Base-by-base conservation (phyloP, 1,140 invertebrate species). In the Leptopilina clavipes region DNA sequence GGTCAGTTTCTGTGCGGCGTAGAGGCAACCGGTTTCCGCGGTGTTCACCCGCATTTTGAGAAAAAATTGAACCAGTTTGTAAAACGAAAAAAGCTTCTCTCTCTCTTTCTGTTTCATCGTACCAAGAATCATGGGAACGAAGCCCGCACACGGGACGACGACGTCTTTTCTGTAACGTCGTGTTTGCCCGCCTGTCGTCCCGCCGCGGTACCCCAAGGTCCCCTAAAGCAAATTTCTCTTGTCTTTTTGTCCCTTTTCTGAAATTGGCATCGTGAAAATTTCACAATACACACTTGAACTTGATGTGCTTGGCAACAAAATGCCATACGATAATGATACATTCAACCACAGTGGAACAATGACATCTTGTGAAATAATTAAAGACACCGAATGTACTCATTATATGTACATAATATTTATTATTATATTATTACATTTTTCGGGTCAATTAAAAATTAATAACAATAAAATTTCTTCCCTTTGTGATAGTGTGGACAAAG, bases 41-140 rank as follows among this genome's bases (percentile, higher is more conserved):
- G 83, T 86, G 85, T 89, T 89, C 86, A 88, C 87, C 86, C 88
- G 89, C 88, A 89, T 90, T 90, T 89, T 86, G 84, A 88, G 86
- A 90, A 90, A 90, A 90, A 90, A 89, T 90, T 89, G 89, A 90
- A 90, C 89, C 89, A 90, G 89, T 90, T 90, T 90, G 86, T 88
- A 89, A 88, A 89, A 89, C 86, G 86, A 90, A 90, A 89, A 90
- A 90, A 90, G 85, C 85, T 85, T 59, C 72, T 43, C 40, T 44
- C 70, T 37, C 71, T 48, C 56, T 73, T 77, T 77, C 76, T 56
- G 71, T 71, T n/a, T 72, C 37, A 56, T 25, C 45, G 76, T 71
- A 77, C 73, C 72, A 70, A 71, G 52, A 78, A 76, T 84, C 86
- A 83, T 87, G 85, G 82, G 85, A 87, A 86, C 84, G 79, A 83